These are phyloP conservation scores for Otus sunia DNA, from an alignment of 2,113 vertebrate species.

Conservation along the genomic window DNA sequence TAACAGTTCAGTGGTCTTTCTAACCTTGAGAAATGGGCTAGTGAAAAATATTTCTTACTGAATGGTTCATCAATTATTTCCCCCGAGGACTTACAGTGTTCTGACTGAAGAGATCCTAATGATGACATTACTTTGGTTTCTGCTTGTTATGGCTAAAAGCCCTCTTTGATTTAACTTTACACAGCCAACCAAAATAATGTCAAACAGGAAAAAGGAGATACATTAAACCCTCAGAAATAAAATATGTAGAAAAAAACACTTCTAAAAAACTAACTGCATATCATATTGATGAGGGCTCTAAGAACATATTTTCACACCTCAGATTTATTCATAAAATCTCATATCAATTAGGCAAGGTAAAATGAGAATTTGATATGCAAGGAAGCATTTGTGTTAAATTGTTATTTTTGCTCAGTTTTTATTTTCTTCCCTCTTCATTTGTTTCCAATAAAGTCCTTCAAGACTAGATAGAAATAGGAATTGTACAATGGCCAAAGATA, in stretches of 20 bases:
- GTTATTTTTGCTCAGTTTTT: neutral
- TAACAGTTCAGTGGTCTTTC: neutral
- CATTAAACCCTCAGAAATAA: neutral
- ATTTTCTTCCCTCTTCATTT: neutral
- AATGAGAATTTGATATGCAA: neutral
- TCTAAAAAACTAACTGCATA: neutral
- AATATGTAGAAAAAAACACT: neutral
- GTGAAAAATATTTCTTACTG: constrained; percentile 7
- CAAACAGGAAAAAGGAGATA: neutral
- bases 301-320: neutral
- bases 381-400: neutral
- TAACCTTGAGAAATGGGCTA: neutral
- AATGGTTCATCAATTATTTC: neutral
- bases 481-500: neutral
- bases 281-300: neutral
- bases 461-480: neutral
- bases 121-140: neutral
- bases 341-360: neutral
- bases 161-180: neutral
- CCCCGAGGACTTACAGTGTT: neutral
- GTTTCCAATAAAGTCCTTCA: neutral
- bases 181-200: neutral
- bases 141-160: neutral
- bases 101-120: neutral
- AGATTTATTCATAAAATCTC: neutral